Base-by-base conservation (phyloP, 2,888 invertebrate genomes). In the Noctua comes region DNA sequence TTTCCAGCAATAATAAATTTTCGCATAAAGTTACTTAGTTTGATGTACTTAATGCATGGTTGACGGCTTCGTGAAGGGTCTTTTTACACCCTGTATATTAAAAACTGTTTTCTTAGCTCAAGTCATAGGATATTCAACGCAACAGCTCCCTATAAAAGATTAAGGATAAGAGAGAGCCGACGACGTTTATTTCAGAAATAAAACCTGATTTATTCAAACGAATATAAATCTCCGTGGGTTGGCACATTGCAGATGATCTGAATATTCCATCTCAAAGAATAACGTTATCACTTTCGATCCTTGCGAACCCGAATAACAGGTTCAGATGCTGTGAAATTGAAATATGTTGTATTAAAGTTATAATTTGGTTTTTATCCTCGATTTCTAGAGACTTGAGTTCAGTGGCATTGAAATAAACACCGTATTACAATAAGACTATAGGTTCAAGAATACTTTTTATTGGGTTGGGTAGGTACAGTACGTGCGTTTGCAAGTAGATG, bases 311-410 rank as follows among this genome's bases (percentile, higher is more conserved):
- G 77, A 80, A 83, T 85, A 82, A 71, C 77, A 70, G 83, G 78
- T 82, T 83, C 89, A 79, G 74, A 59, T 54, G 68, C 78, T 85
- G 85, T 86, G 82, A 88, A 89, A 89, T 88, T 85, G 72, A 73
- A 89, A 88, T 81, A 48, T 73, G 74, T 75, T 72, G 27, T 54
- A 78, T 76, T 80, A 65, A 79, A 84, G 77, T 46, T 46, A 68
- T 48, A 66, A 72, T 71, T 77, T 74, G 5, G 8, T 65, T 76
- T 40, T 62, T 24, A 69, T 76, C 0, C 11, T 21, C 7, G 16
- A 43, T 54, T 62, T 11, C 18, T 0, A 36, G 27, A 59, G 48
- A 7, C n/a, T 51, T n/a, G 18, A 36, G 18, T 57, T 4, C 21
- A 46, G 21, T 43, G 16, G 3, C 59, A 46, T 81, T 71, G 16